A percentile compares a stretch with the other conserved stretches of the same genome.
Evolutionary conservation across 2,888 invertebrate genomes (phyloP).

Genomic region (Drosophila histrio): DNA sequence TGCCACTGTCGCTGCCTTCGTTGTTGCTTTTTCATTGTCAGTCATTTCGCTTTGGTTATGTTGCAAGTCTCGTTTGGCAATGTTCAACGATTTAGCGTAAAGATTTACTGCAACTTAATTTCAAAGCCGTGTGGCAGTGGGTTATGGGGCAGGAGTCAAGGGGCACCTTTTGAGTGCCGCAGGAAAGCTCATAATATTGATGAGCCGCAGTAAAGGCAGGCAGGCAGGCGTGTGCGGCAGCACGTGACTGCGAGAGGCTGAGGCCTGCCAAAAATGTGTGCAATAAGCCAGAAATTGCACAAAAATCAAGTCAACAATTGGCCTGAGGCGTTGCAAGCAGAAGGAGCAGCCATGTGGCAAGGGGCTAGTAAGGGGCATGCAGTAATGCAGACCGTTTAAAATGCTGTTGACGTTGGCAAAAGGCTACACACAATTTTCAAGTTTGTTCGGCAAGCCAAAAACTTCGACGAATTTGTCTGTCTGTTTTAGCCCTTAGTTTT

Average conservation of each 20-base stretch:
- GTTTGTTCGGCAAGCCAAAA: conserved; percentile 60
- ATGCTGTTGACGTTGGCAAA: conserved; percentile 65
- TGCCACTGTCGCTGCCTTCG: no score
- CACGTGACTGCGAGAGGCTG: conserved; percentile 47
- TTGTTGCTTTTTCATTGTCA: conserved; percentile 47
- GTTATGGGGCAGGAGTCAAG: neutral
- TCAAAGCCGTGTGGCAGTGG: conserved; percentile 1
- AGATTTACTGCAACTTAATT: conserved; percentile 63
- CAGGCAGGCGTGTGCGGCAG: conserved; percentile 22
- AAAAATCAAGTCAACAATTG: conserved; percentile 68
- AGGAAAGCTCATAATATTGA: conserved; percentile 63
- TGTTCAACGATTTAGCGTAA: conserved; percentile 20
- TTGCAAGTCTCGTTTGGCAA: conserved; percentile 29
- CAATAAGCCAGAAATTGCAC: conserved; percentile 73
- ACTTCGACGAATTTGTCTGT: conserved; percentile 4
- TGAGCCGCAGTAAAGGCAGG: conserved; percentile 15
- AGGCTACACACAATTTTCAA: conserved; percentile 54
- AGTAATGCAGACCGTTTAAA: conserved; percentile 57
- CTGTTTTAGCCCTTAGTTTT: conserved; percentile 18
- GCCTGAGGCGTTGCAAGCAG: conserved; percentile 21
- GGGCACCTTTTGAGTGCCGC: conserved; percentile 8
- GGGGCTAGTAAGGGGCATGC: neutral
- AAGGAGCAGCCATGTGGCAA: conserved; percentile 11
- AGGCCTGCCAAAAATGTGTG: conserved; percentile 54
- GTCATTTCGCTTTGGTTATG: conserved; percentile 37